A percentile compares a stretch with the other conserved stretches of the same genome.
Conservation (phyloP, 2,888 invertebrate species). For the Torymus tubicola region DNA sequence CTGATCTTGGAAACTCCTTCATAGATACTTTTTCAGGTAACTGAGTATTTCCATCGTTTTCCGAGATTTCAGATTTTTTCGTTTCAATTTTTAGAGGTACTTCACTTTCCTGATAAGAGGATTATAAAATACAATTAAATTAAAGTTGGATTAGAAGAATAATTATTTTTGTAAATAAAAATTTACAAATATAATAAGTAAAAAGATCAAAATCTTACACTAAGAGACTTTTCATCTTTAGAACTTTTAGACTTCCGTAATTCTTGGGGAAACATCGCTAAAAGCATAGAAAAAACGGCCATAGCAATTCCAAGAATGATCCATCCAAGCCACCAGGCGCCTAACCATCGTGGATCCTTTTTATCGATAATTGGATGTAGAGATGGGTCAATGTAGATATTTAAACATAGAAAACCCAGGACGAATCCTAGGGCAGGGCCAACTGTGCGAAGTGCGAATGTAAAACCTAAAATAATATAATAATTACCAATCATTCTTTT, state of each 20-base stretch:
- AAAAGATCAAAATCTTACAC: slow-evolving; percentile 23
- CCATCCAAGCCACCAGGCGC: slow-evolving; percentile 88
- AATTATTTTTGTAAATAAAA: no score
- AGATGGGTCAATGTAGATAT: slow-evolving; percentile 80
- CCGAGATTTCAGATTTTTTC: not conserved
- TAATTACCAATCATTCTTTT: no score
- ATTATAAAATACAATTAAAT: no score
- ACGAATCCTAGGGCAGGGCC: slow-evolving; percentile 81
- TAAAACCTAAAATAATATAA: slow-evolving; percentile 70
- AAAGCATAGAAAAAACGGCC: slow-evolving; percentile 80
- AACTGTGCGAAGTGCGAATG: slow-evolving; percentile 77
- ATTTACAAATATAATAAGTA: no score
- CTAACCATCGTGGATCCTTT: slow-evolving; percentile 83
- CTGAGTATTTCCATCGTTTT: not conserved
- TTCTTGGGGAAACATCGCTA: slow-evolving; percentile 82
- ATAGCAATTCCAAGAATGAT: slow-evolving; percentile 79
- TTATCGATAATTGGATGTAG: slow-evolving; percentile 80
- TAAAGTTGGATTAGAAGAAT: no score
- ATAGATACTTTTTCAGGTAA: slow-evolving; percentile 64
- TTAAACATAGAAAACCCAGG: slow-evolving; percentile 78
- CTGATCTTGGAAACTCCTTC: slow-evolving; percentile 79
- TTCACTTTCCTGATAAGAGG: slow-evolving; percentile 63
- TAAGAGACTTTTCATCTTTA: slow-evolving; percentile 15
- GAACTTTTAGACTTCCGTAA: slow-evolving; percentile 72
- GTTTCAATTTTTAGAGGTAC: slow-evolving; percentile 64